Conservation (phyloP, 2,797 vertebrate species). For the Esox masquinongy region DNA sequence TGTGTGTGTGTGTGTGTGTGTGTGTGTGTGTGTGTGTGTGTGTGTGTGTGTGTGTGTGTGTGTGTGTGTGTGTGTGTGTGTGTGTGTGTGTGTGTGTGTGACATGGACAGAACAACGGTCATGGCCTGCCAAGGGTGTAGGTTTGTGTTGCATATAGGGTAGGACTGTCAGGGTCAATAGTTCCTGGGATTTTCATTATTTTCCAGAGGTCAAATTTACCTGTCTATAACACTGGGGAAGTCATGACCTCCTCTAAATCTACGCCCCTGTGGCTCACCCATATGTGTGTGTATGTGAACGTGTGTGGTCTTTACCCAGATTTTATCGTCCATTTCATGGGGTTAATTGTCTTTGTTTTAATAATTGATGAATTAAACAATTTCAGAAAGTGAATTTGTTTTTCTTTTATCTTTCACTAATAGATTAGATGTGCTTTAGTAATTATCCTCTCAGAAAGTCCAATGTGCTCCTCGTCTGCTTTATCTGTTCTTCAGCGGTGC, state of each 20-base stretch:
- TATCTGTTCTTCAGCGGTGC: background rate
- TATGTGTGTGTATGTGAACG: background rate
- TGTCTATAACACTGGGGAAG: background rate
- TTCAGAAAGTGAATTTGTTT: conserved; percentile 24
- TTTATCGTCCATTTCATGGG: conserved; percentile 33
- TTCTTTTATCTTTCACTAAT: conserved; percentile 36
- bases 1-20: too few species aligned
- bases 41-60: background rate
- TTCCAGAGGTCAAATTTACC: background rate
- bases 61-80: background rate
- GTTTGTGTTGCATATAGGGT: background rate
- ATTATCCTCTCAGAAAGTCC: conserved; percentile 28
- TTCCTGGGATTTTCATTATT: too few species aligned
- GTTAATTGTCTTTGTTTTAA: conserved; percentile 39
- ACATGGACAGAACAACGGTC: background rate
- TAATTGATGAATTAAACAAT: conserved; percentile 47
- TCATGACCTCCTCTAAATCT: too few species aligned
- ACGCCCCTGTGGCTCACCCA: too few species aligned
- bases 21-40: too few species aligned
- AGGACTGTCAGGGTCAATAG: too few species aligned
- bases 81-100: background rate
- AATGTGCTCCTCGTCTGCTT: background rate
- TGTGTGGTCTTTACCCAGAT: conserved; percentile 10
- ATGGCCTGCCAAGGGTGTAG: background rate
- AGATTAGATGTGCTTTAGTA: conserved; percentile 38